These are phyloP conservation scores for Dynastes maya DNA, from an alignment of 2,888 invertebrate species.

Conservation along the genomic window DNA sequence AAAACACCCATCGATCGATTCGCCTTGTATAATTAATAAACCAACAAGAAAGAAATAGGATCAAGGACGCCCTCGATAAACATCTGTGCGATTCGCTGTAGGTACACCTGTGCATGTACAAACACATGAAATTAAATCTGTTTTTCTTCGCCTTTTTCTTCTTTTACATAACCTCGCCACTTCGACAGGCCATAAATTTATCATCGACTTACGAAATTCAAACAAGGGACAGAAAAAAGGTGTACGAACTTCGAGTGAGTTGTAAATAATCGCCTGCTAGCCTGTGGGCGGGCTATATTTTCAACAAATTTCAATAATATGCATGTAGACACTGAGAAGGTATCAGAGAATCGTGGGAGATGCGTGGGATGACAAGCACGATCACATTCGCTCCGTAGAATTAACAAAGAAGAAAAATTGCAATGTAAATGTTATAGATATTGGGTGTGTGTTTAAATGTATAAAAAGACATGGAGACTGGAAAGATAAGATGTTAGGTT, in stretches of 20 bases:
- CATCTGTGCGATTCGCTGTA: background rate
- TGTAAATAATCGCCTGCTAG: background rate
- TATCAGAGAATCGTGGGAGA: constrained; percentile 9
- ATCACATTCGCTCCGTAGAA: background rate
- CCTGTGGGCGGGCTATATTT: background rate
- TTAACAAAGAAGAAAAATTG: background rate
- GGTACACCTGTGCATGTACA: background rate
- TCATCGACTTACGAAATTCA: background rate
- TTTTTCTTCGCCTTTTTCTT: background rate
- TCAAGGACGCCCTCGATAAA: constrained; percentile 7
- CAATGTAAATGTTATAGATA: background rate
- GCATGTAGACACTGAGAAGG: background rate
- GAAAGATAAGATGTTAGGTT: no score
- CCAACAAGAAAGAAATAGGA: background rate
- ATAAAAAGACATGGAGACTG: no score
- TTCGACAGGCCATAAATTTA: background rate
- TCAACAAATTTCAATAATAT: constrained; percentile 14
- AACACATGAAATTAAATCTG: background rate
- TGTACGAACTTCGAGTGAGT: background rate
- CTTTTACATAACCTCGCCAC: background rate
- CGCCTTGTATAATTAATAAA: background rate
- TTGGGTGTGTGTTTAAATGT: background rate
- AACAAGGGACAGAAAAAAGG: background rate
- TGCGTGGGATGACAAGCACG: background rate
- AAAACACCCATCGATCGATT: background rate